Evolutionary conservation across 1,140 invertebrate species (phyloP).

Genomic region (Drosophila dunni): DNA sequence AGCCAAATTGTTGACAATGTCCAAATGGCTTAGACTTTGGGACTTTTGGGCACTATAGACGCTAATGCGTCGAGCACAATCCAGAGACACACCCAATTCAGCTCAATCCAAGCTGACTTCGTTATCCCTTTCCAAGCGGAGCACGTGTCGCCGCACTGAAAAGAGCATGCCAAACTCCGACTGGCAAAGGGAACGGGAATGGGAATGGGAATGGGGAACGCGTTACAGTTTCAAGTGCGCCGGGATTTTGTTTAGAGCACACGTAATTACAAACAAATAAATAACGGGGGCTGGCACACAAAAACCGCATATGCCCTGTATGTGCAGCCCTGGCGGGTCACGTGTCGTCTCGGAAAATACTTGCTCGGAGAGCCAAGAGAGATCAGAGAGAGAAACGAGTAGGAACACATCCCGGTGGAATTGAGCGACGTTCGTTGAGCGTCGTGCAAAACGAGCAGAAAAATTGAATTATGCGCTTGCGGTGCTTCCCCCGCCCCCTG

Average conservation of each 20-base stretch:
- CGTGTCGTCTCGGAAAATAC: conserved; percentile 60
- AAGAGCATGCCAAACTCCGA: conserved; percentile 30
- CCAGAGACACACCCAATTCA: conserved; percentile 22
- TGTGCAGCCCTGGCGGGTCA: conserved; percentile 33
- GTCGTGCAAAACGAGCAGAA: conserved; percentile 83
- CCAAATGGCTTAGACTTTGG: conserved; percentile 60
- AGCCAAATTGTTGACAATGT: conserved; percentile 78
- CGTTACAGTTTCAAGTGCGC: conserved; percentile 66
- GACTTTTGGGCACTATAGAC: conserved; percentile 4
- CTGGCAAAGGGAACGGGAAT: neutral
- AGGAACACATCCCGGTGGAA: conserved; percentile 65
- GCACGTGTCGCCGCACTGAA: conserved; percentile 43
- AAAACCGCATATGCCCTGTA: conserved; percentile 59
- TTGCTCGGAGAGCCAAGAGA: neutral
- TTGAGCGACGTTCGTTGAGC: conserved; percentile 68
- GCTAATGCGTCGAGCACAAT: conserved; percentile 68
- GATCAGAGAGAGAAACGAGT: conserved; percentile 10
- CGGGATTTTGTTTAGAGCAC: conserved; percentile 76
- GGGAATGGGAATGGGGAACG: conserved; percentile 11
- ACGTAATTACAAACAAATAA: conserved; percentile 84
- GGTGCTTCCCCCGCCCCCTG: conserved; percentile 59
- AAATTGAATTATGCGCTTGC: conserved; percentile 84
- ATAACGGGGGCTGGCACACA: conserved; percentile 44
- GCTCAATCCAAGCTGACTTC: conserved; percentile 7
- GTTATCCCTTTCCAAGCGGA: neutral